Conservation (phyloP, 2,113 vertebrate genomes). For the Archilochus colubris region DNA sequence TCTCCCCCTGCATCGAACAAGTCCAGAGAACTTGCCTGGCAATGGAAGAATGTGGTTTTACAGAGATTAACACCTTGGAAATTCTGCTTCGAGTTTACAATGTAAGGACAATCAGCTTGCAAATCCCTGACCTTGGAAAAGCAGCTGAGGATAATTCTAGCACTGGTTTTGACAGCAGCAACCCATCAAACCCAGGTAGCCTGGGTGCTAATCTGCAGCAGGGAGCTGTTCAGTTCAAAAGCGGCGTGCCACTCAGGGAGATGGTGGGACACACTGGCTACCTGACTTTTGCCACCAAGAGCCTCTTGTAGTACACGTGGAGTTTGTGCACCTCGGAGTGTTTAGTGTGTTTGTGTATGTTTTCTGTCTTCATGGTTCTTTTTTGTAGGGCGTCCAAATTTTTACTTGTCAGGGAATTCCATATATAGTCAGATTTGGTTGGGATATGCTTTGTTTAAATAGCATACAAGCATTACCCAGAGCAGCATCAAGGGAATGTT, state of each 20-base stretch:
- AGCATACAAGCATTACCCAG: slow-evolving; percentile 34
- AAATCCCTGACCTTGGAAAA: slow-evolving; percentile 88
- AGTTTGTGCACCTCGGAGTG: neutral
- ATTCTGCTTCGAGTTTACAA: slow-evolving; percentile 89
- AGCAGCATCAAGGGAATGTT: slow-evolving; percentile 31
- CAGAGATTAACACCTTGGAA: slow-evolving; percentile 92
- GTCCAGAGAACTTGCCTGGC: slow-evolving; percentile 92
- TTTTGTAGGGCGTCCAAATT: slow-evolving; percentile 36
- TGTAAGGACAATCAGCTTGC: slow-evolving; percentile 85
- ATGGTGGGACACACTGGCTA: slow-evolving; percentile 95
- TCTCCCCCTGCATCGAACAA: slow-evolving; percentile 97
- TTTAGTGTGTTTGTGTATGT: neutral
- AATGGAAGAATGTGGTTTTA: slow-evolving; percentile 81
- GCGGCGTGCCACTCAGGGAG: slow-evolving; percentile 84
- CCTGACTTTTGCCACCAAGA: slow-evolving; percentile 95
- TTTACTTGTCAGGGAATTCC: slow-evolving; percentile 59
- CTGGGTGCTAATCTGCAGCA: neutral
- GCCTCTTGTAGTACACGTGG: slow-evolving; percentile 73
- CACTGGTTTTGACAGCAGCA: slow-evolving; percentile 18
- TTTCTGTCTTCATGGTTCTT: slow-evolving; percentile 19
- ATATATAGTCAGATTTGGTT: slow-evolving; percentile 71
- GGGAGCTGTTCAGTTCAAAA: slow-evolving; percentile 78
- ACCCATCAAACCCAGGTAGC: neutral
- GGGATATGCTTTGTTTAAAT: slow-evolving; percentile 70
- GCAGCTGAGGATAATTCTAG: slow-evolving; percentile 31